Evolutionary conservation across 1,140 invertebrate species (phyloP), one percentile per base, ranked within the genome.

Genomic region (Drosophila funebris): DNA sequence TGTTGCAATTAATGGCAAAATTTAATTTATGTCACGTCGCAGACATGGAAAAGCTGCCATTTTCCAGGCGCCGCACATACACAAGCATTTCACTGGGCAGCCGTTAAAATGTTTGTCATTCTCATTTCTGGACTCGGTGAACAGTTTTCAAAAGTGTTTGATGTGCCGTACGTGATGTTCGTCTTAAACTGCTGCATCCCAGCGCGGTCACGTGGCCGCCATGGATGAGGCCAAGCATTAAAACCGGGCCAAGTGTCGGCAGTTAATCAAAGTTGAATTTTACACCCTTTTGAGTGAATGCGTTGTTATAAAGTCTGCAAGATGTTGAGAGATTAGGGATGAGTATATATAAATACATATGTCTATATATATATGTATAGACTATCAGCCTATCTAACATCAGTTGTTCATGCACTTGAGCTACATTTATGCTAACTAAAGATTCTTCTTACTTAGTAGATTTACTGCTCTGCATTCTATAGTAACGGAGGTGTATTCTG

Each of bases 11-110:
- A 85, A 87, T 82, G 57, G 73, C 22, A 54, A 68, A 75, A 75
- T 78, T 75, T 64, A 82, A 85, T 85, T 85, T 85, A 77, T 72
- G 66, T 85, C 82, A 87, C 82, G 82, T 78, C 50, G 50, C 66
- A 77, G 57, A 57, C 74, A 58, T 57, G 16, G 27, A 14, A 44
- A 71, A 64, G 43, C 60, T 48, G 48, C 18, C 61, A 39, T 57
- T 64, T 54, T 56, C 68, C 60, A 54, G 46, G 46, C 44, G 43
- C 33, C 56, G 14, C 24, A 52, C 41, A 60, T 7, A n/a, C 27
- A 22, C 9, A 22, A 24, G 18, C 31, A 36, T 33, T 54, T 37
- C 24, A 11, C 14, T 20, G 0, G 16, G 18, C 52, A 36, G 37
- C 62, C 29, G 48, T 61, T 56, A 74, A 76, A 75, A 67, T 80